These are phyloP conservation scores for Ptilorrhoa leucosticta DNA, from an alignment of 2,113 vertebrate genomes.

Conservation along the genomic window DNA sequence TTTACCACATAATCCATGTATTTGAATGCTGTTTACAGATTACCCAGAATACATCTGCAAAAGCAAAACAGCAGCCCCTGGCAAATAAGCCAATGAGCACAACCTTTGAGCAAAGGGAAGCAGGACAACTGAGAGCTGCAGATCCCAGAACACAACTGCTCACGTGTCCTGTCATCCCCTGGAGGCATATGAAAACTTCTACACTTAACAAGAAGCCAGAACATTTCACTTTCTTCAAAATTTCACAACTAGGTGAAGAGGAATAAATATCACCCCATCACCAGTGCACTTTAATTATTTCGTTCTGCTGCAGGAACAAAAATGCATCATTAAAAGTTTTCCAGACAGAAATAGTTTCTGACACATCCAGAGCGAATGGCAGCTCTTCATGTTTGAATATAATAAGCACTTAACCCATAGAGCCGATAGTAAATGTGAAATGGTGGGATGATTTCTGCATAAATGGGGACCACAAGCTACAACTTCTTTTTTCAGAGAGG, in stretches of 20 bases:
- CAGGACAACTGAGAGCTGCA: neutral
- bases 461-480: neutral
- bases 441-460: neutral
- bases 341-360: neutral
- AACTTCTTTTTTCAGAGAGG: neutral
- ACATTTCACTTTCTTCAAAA: neutral
- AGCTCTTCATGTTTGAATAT: neutral
- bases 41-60: neutral
- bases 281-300: neutral
- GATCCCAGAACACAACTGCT: neutral
- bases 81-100: neutral
- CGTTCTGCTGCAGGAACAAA: neutral
- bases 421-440: neutral
- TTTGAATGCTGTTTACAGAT: neutral
- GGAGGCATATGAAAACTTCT: neutral
- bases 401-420: neutral
- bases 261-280: neutral
- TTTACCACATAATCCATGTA: neutral
- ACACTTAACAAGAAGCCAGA: neutral
- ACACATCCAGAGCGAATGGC: neutral
- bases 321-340: neutral
- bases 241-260: neutral
- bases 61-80: constrained; percentile 1
- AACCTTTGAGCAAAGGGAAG: neutral
- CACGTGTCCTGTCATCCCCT: neutral